These are phyloP conservation scores for Aleiodes leptofemur DNA, from an alignment of 2,888 invertebrate genomes.

Conservation along the genomic window DNA sequence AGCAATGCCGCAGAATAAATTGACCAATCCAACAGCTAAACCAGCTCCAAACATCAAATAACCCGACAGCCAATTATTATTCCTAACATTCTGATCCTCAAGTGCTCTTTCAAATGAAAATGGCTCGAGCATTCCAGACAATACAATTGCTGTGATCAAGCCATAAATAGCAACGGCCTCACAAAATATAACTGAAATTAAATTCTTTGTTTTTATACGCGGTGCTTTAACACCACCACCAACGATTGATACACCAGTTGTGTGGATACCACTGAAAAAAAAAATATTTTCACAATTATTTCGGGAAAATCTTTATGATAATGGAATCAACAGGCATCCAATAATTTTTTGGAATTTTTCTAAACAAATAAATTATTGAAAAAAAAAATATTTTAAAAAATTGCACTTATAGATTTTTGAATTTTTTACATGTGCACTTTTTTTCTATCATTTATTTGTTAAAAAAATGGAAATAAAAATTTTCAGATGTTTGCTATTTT, in stretches of 20 bases:
- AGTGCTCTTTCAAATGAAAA: conserved; percentile 55
- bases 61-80: conserved; percentile 88
- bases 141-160: conserved; percentile 97
- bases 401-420: too few relatives aligned
- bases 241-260: conserved; percentile 96
- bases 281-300: background rate
- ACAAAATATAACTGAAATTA: conserved; percentile 99
- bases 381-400: too few relatives aligned
- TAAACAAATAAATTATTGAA: too few relatives aligned
- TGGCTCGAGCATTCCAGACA: conserved; percentile 87
- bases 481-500: too few relatives aligned
- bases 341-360: too few relatives aligned
- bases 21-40: conserved; percentile 94
- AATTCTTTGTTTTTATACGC: conserved; percentile 98
- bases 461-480: too few relatives aligned
- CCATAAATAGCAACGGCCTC: conserved; percentile 99
- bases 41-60: conserved; percentile 98
- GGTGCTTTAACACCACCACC: conserved; percentile 99
- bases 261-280: conserved; percentile 90
- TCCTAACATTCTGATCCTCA: conserved; percentile 65
- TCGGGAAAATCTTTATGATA: too few relatives aligned
- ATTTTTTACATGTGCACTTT: too few relatives aligned
- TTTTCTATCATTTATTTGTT: too few relatives aligned
- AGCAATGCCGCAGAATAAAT: conserved; percentile 96
- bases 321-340: too few relatives aligned